Conservation (phyloP, 1,140 invertebrate genomes). For the Sinella curviseta region DNA sequence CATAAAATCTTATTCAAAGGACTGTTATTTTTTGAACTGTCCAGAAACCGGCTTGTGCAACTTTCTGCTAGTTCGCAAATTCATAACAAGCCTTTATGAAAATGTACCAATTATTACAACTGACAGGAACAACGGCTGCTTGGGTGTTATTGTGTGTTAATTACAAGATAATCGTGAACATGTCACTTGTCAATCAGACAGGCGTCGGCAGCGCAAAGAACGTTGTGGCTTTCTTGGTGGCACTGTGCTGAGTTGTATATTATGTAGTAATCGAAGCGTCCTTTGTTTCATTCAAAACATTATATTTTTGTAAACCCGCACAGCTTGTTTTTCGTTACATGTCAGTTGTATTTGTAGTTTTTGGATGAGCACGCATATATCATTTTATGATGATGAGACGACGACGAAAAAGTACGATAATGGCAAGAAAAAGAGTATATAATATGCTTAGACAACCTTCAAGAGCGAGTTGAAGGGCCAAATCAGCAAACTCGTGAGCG, state of each 20-base stretch:
- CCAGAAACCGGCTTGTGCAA: neutral
- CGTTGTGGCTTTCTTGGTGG: neutral
- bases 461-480: constrained; percentile 34
- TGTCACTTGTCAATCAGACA: neutral
- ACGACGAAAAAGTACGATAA: neutral
- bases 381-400: neutral
- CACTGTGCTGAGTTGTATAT: no score
- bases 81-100: neutral
- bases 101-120: neutral
- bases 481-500: constrained; percentile 37
- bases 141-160: neutral
- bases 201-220: neutral
- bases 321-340: neutral
- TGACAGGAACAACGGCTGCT: neutral
- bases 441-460: constrained; percentile 22
- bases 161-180: constrained; percentile 4
- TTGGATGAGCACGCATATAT: neutral
- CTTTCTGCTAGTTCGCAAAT: neutral
- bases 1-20: neutral
- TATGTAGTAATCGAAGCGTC: no score
- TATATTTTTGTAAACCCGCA: no score
- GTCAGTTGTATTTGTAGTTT: neutral
- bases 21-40: neutral
- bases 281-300: no score
- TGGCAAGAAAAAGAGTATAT: neutral